A percentile compares a stretch with the other conserved stretches of the same genome.
Evolutionary conservation across 2,113 vertebrate species (phyloP).

Genomic region (Echinops telfairi): DNA sequence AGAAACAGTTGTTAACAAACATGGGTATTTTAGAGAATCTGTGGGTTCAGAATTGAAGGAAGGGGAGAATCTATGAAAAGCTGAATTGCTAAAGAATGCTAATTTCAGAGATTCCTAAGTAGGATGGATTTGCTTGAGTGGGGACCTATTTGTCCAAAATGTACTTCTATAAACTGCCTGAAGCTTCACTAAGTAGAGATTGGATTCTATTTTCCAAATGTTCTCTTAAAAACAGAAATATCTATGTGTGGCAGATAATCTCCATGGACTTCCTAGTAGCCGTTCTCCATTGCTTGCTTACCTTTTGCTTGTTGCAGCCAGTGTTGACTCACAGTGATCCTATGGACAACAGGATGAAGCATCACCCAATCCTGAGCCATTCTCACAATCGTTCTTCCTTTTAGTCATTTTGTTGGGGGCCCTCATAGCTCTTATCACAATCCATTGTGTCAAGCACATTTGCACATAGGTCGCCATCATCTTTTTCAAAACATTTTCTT

Average conservation of each 20-base stretch:
- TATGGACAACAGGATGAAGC: no score
- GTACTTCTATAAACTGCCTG: neutral
- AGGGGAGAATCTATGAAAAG: constrained; percentile 1
- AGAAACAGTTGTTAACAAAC: constrained; percentile 74
- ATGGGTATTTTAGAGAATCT: constrained; percentile 60
- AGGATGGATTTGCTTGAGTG: neutral
- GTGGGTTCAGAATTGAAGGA: constrained; percentile 66
- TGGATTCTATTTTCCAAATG: constrained; percentile 30
- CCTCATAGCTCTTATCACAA: no score
- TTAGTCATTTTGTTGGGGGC: no score
- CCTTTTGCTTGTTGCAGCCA: neutral
- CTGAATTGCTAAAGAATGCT: neutral
- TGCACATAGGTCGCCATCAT: no score
- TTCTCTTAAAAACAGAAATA: constrained; percentile 36
- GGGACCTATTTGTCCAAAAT: constrained; percentile 6
- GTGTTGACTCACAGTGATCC: no score
- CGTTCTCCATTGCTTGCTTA: neutral
- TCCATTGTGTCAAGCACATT: no score
- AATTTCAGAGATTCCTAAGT: neutral
- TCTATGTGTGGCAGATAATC: neutral
- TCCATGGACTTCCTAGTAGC: neutral
- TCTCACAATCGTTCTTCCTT: no score
- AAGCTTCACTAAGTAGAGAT: constrained; percentile 52
- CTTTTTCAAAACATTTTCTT: no score
- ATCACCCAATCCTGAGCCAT: no score